Conservation (phyloP, 2,797 vertebrate genomes). For the Urosaurus nigricauda region DNA sequence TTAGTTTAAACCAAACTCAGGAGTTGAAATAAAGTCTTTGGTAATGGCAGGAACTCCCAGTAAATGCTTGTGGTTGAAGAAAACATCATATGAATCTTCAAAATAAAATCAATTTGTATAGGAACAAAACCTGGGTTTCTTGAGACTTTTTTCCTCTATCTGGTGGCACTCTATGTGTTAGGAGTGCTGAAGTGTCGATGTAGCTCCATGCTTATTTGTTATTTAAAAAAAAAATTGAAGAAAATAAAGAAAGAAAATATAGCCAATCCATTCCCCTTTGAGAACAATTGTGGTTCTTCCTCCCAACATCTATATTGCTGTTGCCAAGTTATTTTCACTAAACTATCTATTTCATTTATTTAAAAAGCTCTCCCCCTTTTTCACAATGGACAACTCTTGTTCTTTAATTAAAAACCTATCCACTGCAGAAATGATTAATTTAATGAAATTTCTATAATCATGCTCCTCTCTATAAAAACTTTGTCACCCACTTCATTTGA, state of each 20-base stretch:
- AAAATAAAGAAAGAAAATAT: no score
- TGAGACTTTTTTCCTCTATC: not conserved
- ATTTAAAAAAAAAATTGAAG: no score
- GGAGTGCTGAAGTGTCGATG: not conserved
- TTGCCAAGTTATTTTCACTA: conserved; percentile 40
- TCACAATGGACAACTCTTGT: conserved; percentile 20
- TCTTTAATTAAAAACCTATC: conserved; percentile 56
- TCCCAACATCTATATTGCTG: conserved; percentile 12
- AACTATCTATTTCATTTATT: conserved; percentile 24
- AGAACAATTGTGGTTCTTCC: conserved; percentile 35
- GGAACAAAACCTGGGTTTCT: no score
- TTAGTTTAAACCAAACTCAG: no score
- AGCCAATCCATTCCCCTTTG: conserved; percentile 24
- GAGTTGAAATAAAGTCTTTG: no score
- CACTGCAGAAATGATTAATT: conserved; percentile 49
- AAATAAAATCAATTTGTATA: no score
- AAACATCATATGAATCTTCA: no score
- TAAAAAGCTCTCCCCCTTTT: conserved; percentile 16
- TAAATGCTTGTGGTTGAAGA: no score
- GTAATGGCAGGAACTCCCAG: no score
- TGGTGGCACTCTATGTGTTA: not conserved
- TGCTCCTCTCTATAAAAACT: conserved; percentile 11
- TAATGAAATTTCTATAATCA: conserved; percentile 21
- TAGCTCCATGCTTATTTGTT: not conserved
- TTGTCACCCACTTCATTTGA: conserved; percentile 38